Evolutionary conservation across 2,113 vertebrate genomes (phyloP), one percentile per base, ranked within the genome.

Genomic region (Fulica atra): DNA sequence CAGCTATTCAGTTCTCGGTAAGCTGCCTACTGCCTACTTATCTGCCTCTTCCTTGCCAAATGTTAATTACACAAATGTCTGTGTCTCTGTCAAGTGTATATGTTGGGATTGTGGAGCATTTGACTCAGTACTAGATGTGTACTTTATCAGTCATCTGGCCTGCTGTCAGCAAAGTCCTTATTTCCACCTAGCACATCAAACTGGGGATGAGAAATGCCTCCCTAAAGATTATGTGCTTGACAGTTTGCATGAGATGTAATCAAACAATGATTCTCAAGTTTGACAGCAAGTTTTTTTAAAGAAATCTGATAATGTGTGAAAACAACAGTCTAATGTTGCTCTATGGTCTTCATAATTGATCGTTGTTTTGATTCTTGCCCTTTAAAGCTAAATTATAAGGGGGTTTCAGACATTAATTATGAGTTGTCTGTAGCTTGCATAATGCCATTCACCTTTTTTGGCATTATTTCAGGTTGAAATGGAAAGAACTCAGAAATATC

Each of bases 31-130:
- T 57, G 40, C 36, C 79, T 78, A 29, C 69, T 88, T 70, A 63
- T n/a, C 83, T 87, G 86, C 74, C 70, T 81, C 71, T 86, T 36
- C 42, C 65, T 92, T 69, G 68, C 86, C 91, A 94, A 53, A 28
- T 71, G 56, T 42, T 86, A 78, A 81, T 70, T 94, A 68, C 92
- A 88, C 80, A 92, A 85, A 88, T 42, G 76, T 88, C 86, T 94
- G 69, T 42, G 36, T 51, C 54, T 64, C 79, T 44, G 81, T 57
- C 89, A 48, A 10, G 4, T 7, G 92, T 60, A 4, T 38, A 25
- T 13, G 61, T 51, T 48, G 61, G 60, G 70, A 8, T 36, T 17
- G 51, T 20, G 51, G 54, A 83, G 76, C 66, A 6, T 64, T 48
- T 64, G 81, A 65, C 69, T 76, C 38, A 10, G n/a, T 46, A 66